Conservation (phyloP, 2,797 vertebrate genomes). For the Tachyglossus aculeatus region DNA sequence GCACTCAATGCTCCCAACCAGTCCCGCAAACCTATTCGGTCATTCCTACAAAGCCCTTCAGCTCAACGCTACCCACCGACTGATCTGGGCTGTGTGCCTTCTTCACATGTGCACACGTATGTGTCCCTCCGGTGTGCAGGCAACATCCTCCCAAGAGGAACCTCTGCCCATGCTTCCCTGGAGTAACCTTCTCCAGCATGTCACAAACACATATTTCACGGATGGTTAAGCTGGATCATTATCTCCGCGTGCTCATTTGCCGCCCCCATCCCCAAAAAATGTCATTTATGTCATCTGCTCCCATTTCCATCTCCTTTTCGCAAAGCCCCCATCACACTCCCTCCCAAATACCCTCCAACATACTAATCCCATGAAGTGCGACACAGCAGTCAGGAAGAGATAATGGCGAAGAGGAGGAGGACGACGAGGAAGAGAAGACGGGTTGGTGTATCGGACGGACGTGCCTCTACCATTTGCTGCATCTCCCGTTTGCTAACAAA, state of each 20-base stretch:
- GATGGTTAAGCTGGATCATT: conserved; percentile 84
- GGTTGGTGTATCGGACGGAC: conserved; percentile 52
- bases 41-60: conserved; percentile 66
- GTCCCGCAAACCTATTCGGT: conserved; percentile 28
- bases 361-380: conserved; percentile 66
- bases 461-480: conserved; percentile 53
- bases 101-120: conserved; percentile 33
- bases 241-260: conserved; percentile 75
- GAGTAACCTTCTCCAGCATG: conserved; percentile 70
- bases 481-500: conserved; percentile 37
- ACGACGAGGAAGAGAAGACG: conserved; percentile 21
- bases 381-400: conserved; percentile 61
- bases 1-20: conserved; percentile 10
- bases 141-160: conserved; percentile 61
- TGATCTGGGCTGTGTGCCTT: conserved; percentile 27
- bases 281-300: conserved; percentile 71
- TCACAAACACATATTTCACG: conserved; percentile 80
- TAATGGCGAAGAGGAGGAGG: conserved; percentile 41
- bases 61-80: conserved; percentile 52
- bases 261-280: conserved; percentile 59
- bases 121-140: conserved; percentile 51
- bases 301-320: conserved; percentile 46
- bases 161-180: conserved; percentile 58
- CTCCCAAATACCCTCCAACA: conserved; percentile 56
- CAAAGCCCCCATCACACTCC: conserved; percentile 45